phyloP scores from a whole-genome alignment of 53 echinoderm and acorn worm species.

The Stichopus horrens region DNA sequence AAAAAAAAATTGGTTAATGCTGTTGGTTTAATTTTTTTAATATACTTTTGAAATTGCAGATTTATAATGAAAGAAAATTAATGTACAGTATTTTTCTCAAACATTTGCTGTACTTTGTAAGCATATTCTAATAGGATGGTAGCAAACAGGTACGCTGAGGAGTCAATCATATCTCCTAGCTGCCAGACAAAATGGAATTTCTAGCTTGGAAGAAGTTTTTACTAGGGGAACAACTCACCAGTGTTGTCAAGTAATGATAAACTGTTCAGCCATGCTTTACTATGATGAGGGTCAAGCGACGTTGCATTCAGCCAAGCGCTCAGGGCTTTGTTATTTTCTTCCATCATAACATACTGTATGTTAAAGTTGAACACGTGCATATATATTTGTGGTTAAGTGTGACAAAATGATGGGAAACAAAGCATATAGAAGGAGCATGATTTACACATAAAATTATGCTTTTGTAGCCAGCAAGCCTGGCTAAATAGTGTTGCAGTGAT shows the following conservation, averaged over 20 bases:
- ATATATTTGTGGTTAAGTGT: not conserved
- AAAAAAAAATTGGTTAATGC: too few relatives aligned
- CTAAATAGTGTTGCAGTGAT: too few relatives aligned
- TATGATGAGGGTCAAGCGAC: slow-evolving; percentile 65
- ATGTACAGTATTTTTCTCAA: too few relatives aligned
- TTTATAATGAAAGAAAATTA: too few relatives aligned
- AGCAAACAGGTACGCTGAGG: too few relatives aligned
- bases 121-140: too few relatives aligned
- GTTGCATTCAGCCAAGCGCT: slow-evolving; percentile 85
- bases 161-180: not conserved
- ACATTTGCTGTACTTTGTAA: too few relatives aligned
- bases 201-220: not conserved
- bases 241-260: slow-evolving; percentile 76
- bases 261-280: slow-evolving; percentile 87
- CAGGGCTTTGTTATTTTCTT: slow-evolving; percentile 66
- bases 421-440: not conserved
- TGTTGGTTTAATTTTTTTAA: too few relatives aligned
- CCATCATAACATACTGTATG: slow-evolving; percentile 76
- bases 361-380: slow-evolving; percentile 48
- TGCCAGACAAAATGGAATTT: not conserved
- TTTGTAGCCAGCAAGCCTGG: too few relatives aligned
- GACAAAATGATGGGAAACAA: too few relatives aligned
- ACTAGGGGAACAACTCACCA: slow-evolving; percentile 60
- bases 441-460: not conserved
- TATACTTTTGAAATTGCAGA: too few relatives aligned